These are phyloP conservation scores for Eptesicus fuscus DNA, from an alignment of 2,113 vertebrate species.

Conservation along the genomic window DNA sequence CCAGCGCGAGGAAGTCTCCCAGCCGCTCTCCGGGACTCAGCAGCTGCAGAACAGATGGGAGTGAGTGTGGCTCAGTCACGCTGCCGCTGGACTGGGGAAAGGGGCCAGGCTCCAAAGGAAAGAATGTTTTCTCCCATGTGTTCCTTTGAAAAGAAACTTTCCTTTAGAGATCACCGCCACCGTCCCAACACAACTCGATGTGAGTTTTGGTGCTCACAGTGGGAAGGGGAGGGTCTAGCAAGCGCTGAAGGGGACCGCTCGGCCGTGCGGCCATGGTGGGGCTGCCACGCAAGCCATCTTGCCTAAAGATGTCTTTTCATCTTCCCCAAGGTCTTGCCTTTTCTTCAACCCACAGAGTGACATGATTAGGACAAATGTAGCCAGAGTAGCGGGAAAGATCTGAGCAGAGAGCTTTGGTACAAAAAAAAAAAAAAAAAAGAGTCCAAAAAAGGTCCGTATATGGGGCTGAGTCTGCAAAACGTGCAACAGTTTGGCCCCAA, in stretches of 20 bases:
- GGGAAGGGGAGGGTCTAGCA: neutral
- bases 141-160: constrained; percentile 15
- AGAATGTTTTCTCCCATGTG: neutral
- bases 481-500: constrained; percentile 1
- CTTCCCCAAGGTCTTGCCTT: constrained; percentile 14
- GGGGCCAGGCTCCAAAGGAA: neutral
- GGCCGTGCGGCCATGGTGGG: neutral
- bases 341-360: constrained; percentile 50
- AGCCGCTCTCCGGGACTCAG: neutral
- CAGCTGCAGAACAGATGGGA: constrained; percentile 82
- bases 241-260: neutral
- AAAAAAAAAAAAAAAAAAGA: neutral
- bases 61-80: constrained; percentile 16
- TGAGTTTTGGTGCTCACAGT: neutral
- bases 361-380: constrained; percentile 45
- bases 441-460: constrained; percentile 37
- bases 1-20: neutral
- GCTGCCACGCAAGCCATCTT: constrained; percentile 35
- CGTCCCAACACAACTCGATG: neutral
- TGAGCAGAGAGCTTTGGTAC: constrained; percentile 16
- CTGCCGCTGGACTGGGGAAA: neutral
- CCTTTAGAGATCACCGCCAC: neutral
- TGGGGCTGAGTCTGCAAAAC: constrained; percentile 51
- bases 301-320: constrained; percentile 50
- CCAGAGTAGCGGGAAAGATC: constrained; percentile 29